phyloP scores from a whole-genome alignment of 64 coral and sea anemone genomes.

The Acropora tenuis region DNA sequence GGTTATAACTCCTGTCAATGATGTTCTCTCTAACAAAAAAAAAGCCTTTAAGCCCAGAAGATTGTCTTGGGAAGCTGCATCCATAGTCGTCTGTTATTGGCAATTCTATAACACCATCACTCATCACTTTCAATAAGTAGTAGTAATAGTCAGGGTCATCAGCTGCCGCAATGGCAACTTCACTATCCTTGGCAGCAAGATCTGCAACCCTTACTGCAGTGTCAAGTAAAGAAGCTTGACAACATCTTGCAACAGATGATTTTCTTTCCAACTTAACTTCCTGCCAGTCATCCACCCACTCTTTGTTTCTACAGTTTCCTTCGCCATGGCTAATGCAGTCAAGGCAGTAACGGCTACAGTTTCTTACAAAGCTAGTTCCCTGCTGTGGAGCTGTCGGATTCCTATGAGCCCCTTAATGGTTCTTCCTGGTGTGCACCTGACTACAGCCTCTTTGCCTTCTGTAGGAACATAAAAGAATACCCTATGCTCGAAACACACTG shows the following conservation, averaged over 20 bases:
- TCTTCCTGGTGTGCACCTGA: constrained; percentile 25
- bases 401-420: constrained; percentile 53
- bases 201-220: constrained; percentile 36
- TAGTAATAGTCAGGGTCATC: constrained; percentile 54
- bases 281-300: constrained; percentile 51
- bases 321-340: constrained; percentile 48
- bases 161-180: constrained; percentile 56
- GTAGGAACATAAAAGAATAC: constrained; percentile 58
- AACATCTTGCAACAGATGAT: constrained; percentile 33
- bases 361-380: constrained; percentile 18
- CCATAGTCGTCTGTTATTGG: constrained; percentile 44
- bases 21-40: constrained; percentile 59
- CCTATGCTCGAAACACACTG: constrained; percentile 13
- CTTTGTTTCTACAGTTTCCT: constrained; percentile 46
- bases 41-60: not conserved
- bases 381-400: constrained; percentile 42
- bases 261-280: constrained; percentile 48
- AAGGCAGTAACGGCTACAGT: constrained; percentile 40
- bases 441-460: constrained; percentile 61
- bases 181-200: constrained; percentile 28
- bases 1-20: constrained; percentile 65
- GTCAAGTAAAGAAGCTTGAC: constrained; percentile 39
- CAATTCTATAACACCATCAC: constrained; percentile 2
- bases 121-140: constrained; percentile 58
- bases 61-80: constrained; percentile 24